Percentiles rank a stretch among this genome's conserved stretches.
Conservation (phyloP, 1,140 invertebrate genomes). For the Drosophila tani region DNA sequence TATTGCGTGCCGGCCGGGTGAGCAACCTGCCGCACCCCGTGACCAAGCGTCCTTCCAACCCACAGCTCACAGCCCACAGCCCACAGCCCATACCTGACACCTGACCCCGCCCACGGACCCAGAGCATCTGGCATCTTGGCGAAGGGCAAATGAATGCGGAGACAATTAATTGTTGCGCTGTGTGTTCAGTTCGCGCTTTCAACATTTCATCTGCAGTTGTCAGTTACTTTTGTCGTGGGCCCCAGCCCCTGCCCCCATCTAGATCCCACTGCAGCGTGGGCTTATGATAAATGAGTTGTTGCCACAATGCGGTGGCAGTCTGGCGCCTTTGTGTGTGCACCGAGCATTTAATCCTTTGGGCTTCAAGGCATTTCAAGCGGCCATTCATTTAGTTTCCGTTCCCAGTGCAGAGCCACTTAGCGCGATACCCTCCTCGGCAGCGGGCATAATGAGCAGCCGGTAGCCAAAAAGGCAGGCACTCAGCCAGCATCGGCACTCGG, state of each 20-base stretch:
- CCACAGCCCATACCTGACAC: constrained; percentile 1
- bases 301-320: constrained; percentile 68
- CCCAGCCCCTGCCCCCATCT: constrained; percentile 1
- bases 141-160: constrained; percentile 60
- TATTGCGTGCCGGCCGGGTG: constrained; percentile 68
- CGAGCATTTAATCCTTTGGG: constrained; percentile 64
- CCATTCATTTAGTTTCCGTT: constrained; percentile 61
- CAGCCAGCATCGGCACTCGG: neutral
- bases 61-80: neutral
- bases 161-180: constrained; percentile 80
- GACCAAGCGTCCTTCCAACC: constrained; percentile 10
- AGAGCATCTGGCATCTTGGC: constrained; percentile 52
- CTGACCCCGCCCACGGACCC: constrained; percentile 3
- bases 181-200: constrained; percentile 80
- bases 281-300: constrained; percentile 82
- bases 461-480: constrained; percentile 1
- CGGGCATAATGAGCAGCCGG: constrained; percentile 54
- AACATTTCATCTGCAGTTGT: constrained; percentile 83
- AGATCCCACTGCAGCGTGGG: constrained; percentile 30
- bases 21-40: constrained; percentile 52
- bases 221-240: constrained; percentile 69
- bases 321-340: constrained; percentile 44
- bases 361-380: constrained; percentile 51
- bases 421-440: constrained; percentile 38
- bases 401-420: constrained; percentile 51